Base-by-base conservation (phyloP, 2,797 vertebrate species). In the Poeciliopsis infans region DNA sequence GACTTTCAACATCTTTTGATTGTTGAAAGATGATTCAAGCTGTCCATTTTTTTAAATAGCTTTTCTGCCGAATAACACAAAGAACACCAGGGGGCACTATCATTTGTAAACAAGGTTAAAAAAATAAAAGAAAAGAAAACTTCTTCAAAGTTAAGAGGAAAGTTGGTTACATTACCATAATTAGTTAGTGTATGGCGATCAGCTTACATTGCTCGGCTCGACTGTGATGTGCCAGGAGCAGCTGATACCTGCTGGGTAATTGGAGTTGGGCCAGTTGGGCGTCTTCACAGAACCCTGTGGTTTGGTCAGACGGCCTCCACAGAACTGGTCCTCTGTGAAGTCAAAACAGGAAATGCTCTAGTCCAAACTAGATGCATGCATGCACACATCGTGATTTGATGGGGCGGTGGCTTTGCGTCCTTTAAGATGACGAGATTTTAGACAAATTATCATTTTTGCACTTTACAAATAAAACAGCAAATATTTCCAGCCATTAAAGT, bases 211-310 rank as follows among this genome's bases (percentile, higher is more conserved):
- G 90, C 94, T 94, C 0, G 90, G 93, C 46, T 97, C 96, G 0
- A 96, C 97, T 0, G 96, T 93, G 90, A 98, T 97, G 91, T 97
- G 97, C 97, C 97, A 98, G 80, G 97, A 97, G 87, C 97, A 98
- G 94, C 97, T 98, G 96, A 97, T 96, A 83, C 97, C 97, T 70
- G 97, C 94, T 70, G 97, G 97, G 87, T 98, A 98, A 88, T 98
- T 93, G 0, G 95, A 94, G 81, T 97, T 96, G 0, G 97, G 97
- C 97, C 97, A 98, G 93, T 98, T 98, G 72, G 96, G 97, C 1
- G 97, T 97, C 88, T 96, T 97, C 86, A 98, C 91, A 0, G 96
- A 96, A 43, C 97, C 97, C 79, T 97, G 96, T 0, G 90, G 57
- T 90, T 97, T 97, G 76, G 96, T 97, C 80, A 98, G 90, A 70